phyloP scores from a whole-genome alignment of 1,140 invertebrate species.

The Pogonognathellus flavescens region DNA sequence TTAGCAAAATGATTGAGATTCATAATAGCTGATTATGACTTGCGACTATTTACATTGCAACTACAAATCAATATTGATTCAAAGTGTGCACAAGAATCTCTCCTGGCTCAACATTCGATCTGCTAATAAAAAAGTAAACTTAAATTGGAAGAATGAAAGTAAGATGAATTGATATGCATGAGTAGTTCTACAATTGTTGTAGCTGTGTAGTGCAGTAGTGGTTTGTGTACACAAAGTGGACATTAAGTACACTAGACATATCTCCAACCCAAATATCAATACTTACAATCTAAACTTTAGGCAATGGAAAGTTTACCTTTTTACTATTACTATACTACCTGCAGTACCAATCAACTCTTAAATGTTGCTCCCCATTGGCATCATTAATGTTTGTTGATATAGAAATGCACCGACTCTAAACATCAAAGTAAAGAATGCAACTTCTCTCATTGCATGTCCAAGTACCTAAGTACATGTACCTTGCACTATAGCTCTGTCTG shows the following conservation, averaged over 20 bases:
- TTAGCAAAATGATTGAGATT: too few relatives aligned
- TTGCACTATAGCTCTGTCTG: too few relatives aligned
- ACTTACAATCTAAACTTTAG: not conserved
- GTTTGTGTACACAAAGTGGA: not conserved
- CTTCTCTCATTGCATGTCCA: not conserved
- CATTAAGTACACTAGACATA: not conserved
- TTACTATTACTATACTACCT: not conserved
- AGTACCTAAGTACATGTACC: too few relatives aligned
- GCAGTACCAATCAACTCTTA: slow-evolving; percentile 10
- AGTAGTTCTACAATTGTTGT: not conserved
- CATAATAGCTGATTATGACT: too few relatives aligned
- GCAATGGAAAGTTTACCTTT: slow-evolving; percentile 14
- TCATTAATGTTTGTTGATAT: slow-evolving; percentile 21
- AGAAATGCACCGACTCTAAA: slow-evolving; percentile 2
- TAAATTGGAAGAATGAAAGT: not conserved
- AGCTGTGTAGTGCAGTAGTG: too few relatives aligned
- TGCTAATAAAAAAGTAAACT: too few relatives aligned
- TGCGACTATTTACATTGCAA: too few relatives aligned
- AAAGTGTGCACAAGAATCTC: too few relatives aligned
- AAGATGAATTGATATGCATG: slow-evolving; percentile 33
- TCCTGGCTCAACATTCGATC: too few relatives aligned
- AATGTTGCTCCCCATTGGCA: not conserved
- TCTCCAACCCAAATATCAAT: not conserved
- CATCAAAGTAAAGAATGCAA: not conserved
- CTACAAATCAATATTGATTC: too few relatives aligned